Conservation (phyloP, 2,888 invertebrate species). For the Coelogynopora nodosa region DNA sequence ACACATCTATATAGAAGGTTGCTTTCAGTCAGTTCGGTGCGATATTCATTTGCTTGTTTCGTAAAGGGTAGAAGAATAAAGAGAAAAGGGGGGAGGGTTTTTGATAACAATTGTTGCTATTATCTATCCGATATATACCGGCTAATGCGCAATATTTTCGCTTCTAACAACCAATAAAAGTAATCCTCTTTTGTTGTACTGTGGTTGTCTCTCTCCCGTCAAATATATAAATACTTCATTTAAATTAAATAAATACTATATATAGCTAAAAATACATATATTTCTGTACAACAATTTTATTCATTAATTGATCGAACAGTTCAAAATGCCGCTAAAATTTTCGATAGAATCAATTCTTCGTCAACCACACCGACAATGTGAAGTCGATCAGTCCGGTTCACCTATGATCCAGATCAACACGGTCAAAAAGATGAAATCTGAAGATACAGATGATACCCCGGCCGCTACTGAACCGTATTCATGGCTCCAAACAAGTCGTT, state of each 20-base stretch:
- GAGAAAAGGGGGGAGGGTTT: background rate
- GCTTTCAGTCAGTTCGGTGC: background rate
- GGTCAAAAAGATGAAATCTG: background rate
- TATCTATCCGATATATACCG: background rate
- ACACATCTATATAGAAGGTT: too few species aligned
- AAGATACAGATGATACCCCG: background rate
- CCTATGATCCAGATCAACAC: background rate
- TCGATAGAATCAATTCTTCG: background rate
- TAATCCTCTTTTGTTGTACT: background rate
- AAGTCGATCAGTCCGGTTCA: background rate
- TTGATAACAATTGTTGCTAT: background rate
- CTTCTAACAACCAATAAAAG: background rate
- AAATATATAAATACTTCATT: background rate
- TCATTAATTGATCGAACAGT: too few species aligned
- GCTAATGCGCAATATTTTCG: background rate
- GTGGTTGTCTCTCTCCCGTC: background rate
- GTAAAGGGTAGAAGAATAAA: background rate
- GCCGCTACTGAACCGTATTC: background rate
- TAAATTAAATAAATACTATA: background rate
- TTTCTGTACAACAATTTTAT: background rate
- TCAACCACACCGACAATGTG: background rate
- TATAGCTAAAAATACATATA: background rate
- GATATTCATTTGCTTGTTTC: background rate
- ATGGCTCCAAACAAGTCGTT: background rate
- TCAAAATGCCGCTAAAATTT: background rate